Evolutionary conservation across 2,888 invertebrate species (phyloP).

Genomic region (Schizaphis graminum): DNA sequence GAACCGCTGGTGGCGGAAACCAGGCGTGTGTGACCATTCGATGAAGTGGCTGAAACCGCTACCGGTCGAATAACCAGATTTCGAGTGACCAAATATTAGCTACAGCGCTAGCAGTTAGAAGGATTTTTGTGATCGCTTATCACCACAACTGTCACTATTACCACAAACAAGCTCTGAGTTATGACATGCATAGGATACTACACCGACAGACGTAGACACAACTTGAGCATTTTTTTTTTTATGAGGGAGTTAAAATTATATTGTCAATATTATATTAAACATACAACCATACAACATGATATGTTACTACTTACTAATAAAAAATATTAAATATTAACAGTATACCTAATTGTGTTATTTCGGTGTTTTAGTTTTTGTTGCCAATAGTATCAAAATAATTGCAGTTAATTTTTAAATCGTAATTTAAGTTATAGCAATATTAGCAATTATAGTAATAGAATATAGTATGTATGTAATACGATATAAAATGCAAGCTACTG

Average conservation of each 20-base stretch:
- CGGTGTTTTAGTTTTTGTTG: background rate
- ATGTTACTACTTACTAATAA: background rate
- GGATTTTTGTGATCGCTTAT: background rate
- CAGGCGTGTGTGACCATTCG: conserved; percentile 80
- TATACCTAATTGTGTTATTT: background rate
- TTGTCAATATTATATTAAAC: background rate
- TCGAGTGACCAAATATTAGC: background rate
- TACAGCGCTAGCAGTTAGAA: background rate
- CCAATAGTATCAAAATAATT: background rate
- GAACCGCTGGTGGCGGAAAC: conserved; percentile 93
- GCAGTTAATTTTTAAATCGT: background rate
- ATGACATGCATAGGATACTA: background rate
- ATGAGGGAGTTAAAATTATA: background rate
- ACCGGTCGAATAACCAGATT: background rate
- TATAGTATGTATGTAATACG: background rate
- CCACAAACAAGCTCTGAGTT: background rate
- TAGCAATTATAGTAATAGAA: background rate
- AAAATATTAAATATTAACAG: background rate
- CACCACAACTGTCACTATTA: background rate
- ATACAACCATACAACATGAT: background rate
- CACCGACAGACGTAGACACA: background rate
- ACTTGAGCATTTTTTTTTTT: background rate
- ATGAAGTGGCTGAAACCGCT: conserved; percentile 75
- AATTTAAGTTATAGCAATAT: background rate
- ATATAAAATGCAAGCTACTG: no score